Conservation (phyloP, 2,113 vertebrate genomes). For the Erythrocebus patas region DNA sequence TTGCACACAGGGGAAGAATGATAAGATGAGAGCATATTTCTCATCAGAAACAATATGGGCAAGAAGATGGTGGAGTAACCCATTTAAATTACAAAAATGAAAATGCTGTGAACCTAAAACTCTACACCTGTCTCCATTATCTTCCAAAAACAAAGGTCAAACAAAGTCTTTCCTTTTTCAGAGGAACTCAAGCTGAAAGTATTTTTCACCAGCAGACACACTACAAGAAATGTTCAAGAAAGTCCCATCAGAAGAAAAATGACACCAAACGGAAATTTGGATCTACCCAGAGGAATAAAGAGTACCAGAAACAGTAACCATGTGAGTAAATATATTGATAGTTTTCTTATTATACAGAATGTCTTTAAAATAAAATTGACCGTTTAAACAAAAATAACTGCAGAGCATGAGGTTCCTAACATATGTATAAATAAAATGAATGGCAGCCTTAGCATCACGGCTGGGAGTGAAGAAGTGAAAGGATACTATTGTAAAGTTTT, state of each 20-base stretch:
- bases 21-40: fast-evolving
- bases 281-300: neutral
- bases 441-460: fast-evolving
- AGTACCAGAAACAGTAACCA: fast-evolving
- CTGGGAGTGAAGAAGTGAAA: fast-evolving
- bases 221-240: neutral
- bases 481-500: fast-evolving
- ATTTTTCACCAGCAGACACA: neutral
- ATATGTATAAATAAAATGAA: no score
- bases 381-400: neutral
- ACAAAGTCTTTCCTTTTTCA: neutral
- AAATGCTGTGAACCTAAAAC: no score
- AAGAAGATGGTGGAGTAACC: fast-evolving
- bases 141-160: neutral
- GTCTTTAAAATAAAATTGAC: neutral
- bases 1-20: fast-evolving
- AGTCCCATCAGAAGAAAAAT: neutral
- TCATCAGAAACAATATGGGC: neutral
- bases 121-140: neutral
- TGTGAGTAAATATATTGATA: fast-evolving
- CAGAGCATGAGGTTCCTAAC: neutral
- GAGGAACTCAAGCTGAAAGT: neutral
- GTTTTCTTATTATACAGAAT: neutral
- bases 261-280: neutral
- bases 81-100: neutral